Conservation (phyloP, 2,888 invertebrate genomes). For the Hyalella azteca region DNA sequence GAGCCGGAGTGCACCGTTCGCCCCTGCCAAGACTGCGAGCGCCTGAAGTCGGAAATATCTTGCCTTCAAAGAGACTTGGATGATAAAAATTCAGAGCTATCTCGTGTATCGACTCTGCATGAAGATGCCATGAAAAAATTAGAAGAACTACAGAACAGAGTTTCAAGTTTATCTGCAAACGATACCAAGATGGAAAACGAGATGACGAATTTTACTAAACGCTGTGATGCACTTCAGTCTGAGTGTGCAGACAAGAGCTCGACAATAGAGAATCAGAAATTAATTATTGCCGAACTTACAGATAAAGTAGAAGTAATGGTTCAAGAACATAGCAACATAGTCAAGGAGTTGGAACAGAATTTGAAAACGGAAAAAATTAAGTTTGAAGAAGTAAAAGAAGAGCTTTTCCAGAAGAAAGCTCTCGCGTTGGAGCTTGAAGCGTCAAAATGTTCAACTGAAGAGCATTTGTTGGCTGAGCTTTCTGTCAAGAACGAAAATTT, state of each 20-base stretch:
- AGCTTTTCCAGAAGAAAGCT: neutral
- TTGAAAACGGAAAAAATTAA: neutral
- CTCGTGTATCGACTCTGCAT: neutral
- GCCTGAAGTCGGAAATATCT: neutral
- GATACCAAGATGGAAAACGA: neutral
- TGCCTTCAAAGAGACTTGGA: neutral
- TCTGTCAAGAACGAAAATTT: conserved; percentile 1
- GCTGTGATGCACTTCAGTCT: neutral
- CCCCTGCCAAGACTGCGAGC: neutral
- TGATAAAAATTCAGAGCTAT: neutral
- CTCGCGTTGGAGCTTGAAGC: neutral
- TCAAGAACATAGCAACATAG: neutral
- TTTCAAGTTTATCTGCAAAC: neutral
- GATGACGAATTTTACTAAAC: neutral
- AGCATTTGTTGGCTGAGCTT: neutral
- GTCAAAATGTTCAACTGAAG: neutral
- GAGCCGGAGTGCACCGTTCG: neutral
- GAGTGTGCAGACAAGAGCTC: neutral
- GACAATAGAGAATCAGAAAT: neutral
- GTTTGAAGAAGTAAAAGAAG: neutral
- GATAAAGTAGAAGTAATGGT: neutral
- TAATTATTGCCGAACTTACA: neutral
- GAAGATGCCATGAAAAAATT: neutral
- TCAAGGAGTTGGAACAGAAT: neutral
- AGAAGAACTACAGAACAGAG: neutral